Base-by-base conservation (phyloP, 1,140 invertebrate species). In the Procambarus virginalis region DNA sequence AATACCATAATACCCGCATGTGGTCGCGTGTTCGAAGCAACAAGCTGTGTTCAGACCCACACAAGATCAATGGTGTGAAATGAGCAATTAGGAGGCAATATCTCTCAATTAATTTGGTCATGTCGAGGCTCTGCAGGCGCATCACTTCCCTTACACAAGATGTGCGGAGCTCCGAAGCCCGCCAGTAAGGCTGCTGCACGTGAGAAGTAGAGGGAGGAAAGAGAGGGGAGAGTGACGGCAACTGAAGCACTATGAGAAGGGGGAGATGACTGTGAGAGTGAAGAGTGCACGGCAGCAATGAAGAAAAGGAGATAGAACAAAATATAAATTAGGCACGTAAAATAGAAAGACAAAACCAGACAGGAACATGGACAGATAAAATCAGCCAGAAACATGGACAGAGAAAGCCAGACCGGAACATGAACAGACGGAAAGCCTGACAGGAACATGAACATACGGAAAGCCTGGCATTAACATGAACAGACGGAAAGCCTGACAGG, bases 361-460 rank as follows among this genome's bases (percentile, higher is more conserved):
- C 68, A 76, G 73, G 76, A 48, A 84, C 34, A 76, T 49, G 58
- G 83, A 76, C 49, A 84, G 70, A 55, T 45, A 84, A 46, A 75
- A n/a, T 46, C 46, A 83, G 64, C 34, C 34, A 20, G 10, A 58
- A 12, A 10, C 12, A 2, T 64, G 12, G 2, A 64, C 20, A 17
- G 73, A 76, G 68, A 84, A 70, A 84, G 70, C 34, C 34, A 84
- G 83, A 84, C 68, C 58, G 73, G 76, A 48, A 84, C 34, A 76
- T 51, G 58, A 70, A 76, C 49, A 84, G 70, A 55, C n/a, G n/a
- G 68, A 84, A 46, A 75, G 49, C 22, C 46, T 70, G 64, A 83
- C 14, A 22, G 49, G 2, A 3, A 64, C 0, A 2, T 10, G 60
- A 14, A 49, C 8, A 49, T n/a, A 55, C 51, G 12, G 6, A 55